Evolutionary conservation across 1,140 invertebrate genomes (phyloP), one percentile per base, ranked within the genome.

Genomic region (Drosophila orosa): DNA sequence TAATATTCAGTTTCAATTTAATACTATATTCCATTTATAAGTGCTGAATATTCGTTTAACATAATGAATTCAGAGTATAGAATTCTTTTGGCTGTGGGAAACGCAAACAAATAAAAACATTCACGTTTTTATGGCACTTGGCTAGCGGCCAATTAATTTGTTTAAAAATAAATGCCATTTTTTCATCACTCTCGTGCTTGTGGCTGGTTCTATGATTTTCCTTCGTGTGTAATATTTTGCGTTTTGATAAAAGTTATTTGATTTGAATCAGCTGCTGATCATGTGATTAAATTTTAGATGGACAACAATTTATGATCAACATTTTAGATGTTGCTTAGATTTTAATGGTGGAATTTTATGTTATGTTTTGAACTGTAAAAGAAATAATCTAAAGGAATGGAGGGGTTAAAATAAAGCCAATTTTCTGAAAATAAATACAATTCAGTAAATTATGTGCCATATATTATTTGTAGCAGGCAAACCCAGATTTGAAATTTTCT

Each of bases 71-170:
- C 3, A n/a, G 39, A 67, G 27, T 68, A 25, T 39, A 50, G 25
- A 24, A 48, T 45, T 37, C 22, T 33, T 62, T 3, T 48, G 24
- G 65, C 19, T 54, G 62, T 33, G 45, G 62, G 12, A n/a, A 62
- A 48, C 19, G 27, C 65, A 57, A 57, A 35, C 60, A 84, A 84
- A 69, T 77, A 80, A 78, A 86, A 76, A 59, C 37, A 82, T 86
- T 86, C 83, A 87, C 84, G 83, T 87, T 87, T 86, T 87, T 87
- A 87, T 87, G 84, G 76, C 76, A 74, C 50, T 78, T 87, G 83
- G 83, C 79, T 15, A 35, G 52, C 47, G 37, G 56, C 83, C 83
- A 87, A 87, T 87, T 89, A 87, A 87, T 76, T 77, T 73, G 68
- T 83, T 77, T 89, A 87, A 83, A 87, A 87, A 87, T 87, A 87